Conservation (phyloP, 2,888 invertebrate genomes). For the Meta bourneti region DNA sequence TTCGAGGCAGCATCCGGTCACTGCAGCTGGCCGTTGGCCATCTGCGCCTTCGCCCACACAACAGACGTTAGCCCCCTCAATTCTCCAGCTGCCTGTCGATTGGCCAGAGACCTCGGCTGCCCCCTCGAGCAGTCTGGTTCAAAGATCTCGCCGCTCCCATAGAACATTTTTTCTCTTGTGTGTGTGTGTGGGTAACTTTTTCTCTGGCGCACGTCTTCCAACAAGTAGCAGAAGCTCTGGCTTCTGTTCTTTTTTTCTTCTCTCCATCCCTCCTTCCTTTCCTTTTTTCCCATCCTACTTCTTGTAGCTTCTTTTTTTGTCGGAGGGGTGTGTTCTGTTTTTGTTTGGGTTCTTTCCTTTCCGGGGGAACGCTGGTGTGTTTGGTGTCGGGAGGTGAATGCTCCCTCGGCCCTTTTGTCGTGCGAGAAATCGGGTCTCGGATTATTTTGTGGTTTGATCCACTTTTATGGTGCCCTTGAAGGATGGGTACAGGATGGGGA, state of each 20-base stretch:
- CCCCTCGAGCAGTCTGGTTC: slow-evolving; percentile 18
- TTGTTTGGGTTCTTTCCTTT: not conserved
- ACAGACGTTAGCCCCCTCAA: slow-evolving; percentile 49
- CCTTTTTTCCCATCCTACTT: slow-evolving; percentile 46
- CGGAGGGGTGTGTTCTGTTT: slow-evolving; percentile 3
- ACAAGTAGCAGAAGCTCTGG: slow-evolving; percentile 51
- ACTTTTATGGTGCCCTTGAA: slow-evolving; percentile 3
- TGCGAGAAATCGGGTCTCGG: not conserved
- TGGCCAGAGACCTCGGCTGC: slow-evolving; percentile 48
- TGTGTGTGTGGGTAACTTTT: slow-evolving; percentile 12
- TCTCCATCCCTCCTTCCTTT: slow-evolving; percentile 12
- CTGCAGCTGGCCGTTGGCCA: slow-evolving; percentile 61
- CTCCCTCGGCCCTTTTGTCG: not conserved
- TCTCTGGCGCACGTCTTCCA: slow-evolving; percentile 44
- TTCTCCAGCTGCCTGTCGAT: slow-evolving; percentile 58
- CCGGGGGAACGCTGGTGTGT: not conserved
- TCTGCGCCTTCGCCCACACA: slow-evolving; percentile 56
- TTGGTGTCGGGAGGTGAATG: slow-evolving; percentile 25
- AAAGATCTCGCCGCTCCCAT: slow-evolving; percentile 13
- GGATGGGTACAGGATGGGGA: slow-evolving; percentile 20
- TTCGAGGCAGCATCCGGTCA: slow-evolving; percentile 47
- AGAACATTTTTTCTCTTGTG: slow-evolving; percentile 24
- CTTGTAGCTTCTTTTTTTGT: slow-evolving; percentile 37
- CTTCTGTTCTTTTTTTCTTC: slow-evolving; percentile 25
- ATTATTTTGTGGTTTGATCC: slow-evolving; percentile 11